These are phyloP conservation scores for Pyrocephalus nanus DNA, from an alignment of 2,797 vertebrate genomes.

Conservation along the genomic window DNA sequence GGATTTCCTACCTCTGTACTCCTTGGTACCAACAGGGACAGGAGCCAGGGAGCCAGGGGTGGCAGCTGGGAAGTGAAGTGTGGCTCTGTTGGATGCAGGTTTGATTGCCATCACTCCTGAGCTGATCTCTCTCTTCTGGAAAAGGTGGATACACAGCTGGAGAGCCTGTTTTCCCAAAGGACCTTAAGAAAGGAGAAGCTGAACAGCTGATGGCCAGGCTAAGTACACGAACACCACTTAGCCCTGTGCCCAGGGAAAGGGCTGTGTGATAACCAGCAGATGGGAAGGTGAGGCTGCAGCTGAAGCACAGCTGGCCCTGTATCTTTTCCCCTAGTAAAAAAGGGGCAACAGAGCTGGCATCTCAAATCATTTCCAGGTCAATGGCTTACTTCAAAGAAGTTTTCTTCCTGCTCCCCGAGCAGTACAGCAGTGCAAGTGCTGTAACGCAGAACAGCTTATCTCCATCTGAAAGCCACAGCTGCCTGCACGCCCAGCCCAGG, in stretches of 20 bases:
- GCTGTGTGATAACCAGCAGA: background rate
- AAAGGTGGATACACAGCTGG: background rate
- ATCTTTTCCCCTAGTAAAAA: background rate
- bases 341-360: background rate
- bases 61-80: background rate
- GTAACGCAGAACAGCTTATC: background rate
- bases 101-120: background rate
- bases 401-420: background rate
- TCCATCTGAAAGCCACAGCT: background rate
- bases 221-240: background rate
- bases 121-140: background rate
- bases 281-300: background rate
- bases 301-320: background rate
- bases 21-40: background rate
- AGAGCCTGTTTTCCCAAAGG: background rate
- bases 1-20: background rate
- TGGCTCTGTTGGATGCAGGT: background rate
- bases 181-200: background rate
- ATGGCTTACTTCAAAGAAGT: background rate
- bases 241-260: background rate
- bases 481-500: rapidly evolving
- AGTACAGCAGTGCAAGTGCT: background rate
- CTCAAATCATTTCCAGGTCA: background rate
- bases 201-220: background rate
- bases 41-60: background rate